A percentile compares a stretch with the other conserved stretches of the same genome.
phyloP scores from a whole-genome alignment of 2,797 vertebrate species.

The Tenualosa ilisha region DNA sequence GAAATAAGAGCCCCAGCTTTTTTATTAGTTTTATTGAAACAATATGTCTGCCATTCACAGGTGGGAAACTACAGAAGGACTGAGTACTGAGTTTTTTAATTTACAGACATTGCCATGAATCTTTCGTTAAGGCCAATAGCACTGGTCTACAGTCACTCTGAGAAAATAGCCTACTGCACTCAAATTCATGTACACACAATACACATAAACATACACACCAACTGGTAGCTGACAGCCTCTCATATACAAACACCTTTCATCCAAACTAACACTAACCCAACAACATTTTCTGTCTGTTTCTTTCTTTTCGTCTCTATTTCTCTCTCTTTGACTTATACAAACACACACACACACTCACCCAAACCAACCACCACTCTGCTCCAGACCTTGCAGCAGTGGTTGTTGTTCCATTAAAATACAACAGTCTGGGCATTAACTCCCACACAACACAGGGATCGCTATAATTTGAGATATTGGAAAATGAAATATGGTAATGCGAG shows the following conservation, averaged over 20 bases:
- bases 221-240: no score
- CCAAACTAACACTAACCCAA: no score
- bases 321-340: not conserved
- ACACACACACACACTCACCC: not conserved
- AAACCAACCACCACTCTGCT: not conserved
- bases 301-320: no score
- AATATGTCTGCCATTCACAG: no score
- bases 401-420: constrained; percentile 6
- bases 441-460: not conserved
- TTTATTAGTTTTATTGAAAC: no score
- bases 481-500: constrained; percentile 10
- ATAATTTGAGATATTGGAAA: constrained; percentile 19
- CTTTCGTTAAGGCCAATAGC: not conserved
- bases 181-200: not conserved
- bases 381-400: not conserved
- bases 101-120: no score
- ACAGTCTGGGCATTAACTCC: not conserved
- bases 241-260: no score
- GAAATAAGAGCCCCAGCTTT: no score
- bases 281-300: no score
- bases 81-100: not conserved
- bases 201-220: no score
- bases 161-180: not conserved
- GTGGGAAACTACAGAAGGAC: no score
- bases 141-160: not conserved